phyloP scores from a whole-genome alignment of 2,113 vertebrate species.

The Oreotragus oreotragus region DNA sequence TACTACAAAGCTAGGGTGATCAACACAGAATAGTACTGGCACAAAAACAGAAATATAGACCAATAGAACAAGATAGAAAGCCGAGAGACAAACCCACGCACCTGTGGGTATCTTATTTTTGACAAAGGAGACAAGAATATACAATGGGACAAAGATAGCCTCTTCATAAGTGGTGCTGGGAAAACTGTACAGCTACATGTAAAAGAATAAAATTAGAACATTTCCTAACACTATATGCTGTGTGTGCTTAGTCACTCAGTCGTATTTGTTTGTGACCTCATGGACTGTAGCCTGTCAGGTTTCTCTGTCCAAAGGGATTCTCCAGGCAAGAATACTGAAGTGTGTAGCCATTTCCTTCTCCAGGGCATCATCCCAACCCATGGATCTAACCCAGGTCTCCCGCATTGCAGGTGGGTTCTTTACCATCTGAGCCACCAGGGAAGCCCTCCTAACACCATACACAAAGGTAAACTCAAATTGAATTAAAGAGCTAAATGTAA shows the following conservation, averaged over 20 bases:
- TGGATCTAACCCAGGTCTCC: not conserved
- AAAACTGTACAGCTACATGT: not conserved
- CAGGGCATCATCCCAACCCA: not conserved
- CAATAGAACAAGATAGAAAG: not conserved
- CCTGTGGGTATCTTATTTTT: not conserved
- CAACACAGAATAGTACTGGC: not conserved
- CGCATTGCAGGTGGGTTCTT: not conserved
- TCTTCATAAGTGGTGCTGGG: not conserved
- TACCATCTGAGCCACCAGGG: not conserved
- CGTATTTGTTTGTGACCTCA: not conserved
- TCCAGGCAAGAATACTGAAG: not conserved
- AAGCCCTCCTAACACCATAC: not conserved
- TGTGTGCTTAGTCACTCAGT: not conserved
- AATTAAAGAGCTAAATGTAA: not conserved
- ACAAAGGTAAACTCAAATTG: not conserved
- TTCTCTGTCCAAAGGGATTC: not conserved
- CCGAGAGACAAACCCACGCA: not conserved
- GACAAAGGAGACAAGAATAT: not conserved
- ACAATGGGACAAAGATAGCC: not conserved
- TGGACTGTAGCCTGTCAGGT: not conserved
- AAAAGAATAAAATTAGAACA: not conserved
- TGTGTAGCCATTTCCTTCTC: not conserved
- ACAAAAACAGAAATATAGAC: not conserved
- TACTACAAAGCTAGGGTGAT: not conserved
- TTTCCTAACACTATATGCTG: not conserved